These are phyloP conservation scores for Brenthis ino DNA, from an alignment of 2,888 invertebrate species.

Conservation along the genomic window DNA sequence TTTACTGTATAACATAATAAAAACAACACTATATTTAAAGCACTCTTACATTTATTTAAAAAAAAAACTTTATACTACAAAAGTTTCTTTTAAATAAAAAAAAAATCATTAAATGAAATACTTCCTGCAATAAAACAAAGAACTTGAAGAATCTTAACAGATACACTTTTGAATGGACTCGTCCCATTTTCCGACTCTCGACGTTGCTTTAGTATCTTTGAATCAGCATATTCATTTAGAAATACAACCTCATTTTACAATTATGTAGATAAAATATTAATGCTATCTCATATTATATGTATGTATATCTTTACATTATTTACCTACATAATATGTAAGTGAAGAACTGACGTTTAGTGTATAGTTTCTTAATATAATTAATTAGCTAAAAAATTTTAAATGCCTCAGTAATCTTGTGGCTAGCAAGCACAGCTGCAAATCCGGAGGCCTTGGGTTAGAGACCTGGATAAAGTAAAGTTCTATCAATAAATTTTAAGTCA, in stretches of 20 bases:
- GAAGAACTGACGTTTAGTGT: too few species aligned
- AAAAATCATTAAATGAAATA: constrained; percentile 23
- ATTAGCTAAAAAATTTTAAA: too few species aligned
- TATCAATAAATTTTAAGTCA: too few species aligned
- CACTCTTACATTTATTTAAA: background rate
- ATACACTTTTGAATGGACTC: constrained; percentile 56
- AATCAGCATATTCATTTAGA: constrained; percentile 49
- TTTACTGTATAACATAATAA: background rate
- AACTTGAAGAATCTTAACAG: constrained; percentile 48
- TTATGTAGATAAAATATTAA: constrained; percentile 2
- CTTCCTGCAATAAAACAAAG: constrained; percentile 24
- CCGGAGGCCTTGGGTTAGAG: too few species aligned
- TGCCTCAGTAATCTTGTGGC: too few species aligned
- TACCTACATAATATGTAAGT: too few species aligned
- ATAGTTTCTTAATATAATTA: too few species aligned
- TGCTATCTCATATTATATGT: too few species aligned
- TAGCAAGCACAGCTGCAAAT: too few species aligned
- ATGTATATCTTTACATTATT: too few species aligned
- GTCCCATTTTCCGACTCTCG: constrained; percentile 54
- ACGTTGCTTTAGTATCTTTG: constrained; percentile 42
- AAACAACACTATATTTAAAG: background rate
- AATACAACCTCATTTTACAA: constrained; percentile 19
- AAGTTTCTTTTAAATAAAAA: background rate
- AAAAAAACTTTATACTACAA: background rate
- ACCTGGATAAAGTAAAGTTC: too few species aligned